Conservation (phyloP, 2,113 vertebrate species). For the Ameiurus melas region DNA sequence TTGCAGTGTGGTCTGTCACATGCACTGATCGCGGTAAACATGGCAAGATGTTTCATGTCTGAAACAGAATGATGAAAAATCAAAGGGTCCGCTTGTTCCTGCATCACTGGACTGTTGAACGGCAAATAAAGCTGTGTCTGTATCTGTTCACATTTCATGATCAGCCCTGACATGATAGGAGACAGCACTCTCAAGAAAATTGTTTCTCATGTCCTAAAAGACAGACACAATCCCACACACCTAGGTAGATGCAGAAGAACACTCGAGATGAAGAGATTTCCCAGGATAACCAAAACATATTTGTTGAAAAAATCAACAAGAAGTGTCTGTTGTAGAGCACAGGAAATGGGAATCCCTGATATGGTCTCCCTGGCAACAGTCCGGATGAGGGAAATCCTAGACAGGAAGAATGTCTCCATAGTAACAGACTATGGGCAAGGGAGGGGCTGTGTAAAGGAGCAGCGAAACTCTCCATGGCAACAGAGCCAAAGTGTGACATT, state of each 20-base stretch:
- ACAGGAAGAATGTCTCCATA: slow-evolving; percentile 47
- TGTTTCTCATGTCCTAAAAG: background rate
- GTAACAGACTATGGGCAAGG: slow-evolving; percentile 39
- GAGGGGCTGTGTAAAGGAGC: slow-evolving; percentile 27
- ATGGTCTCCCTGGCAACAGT: slow-evolving; percentile 43
- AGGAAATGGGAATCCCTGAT: slow-evolving; percentile 51
- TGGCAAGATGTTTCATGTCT: background rate
- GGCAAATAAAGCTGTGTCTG: background rate
- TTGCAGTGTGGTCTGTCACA: background rate
- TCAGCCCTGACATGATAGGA: slow-evolving; percentile 8
- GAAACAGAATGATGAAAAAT: background rate
- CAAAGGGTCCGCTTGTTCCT: background rate
- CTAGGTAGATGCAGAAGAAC: background rate
- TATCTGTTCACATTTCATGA: slow-evolving; percentile 4
- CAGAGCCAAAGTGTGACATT: slow-evolving; percentile 28
- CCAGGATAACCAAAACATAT: background rate
- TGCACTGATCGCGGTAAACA: background rate
- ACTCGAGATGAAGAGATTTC: background rate
- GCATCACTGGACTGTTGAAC: background rate
- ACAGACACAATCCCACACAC: slow-evolving; percentile 4
- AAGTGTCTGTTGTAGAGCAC: slow-evolving; percentile 25
- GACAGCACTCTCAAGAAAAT: background rate
- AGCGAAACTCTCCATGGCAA: slow-evolving; percentile 47
- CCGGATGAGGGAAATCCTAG: slow-evolving; percentile 46
- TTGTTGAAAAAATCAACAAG: slow-evolving; percentile 10